Percentiles rank a stretch among this genome's conserved stretches.
phyloP scores from a whole-genome alignment of 2,888 invertebrate species.

The Catocala fraxini region DNA sequence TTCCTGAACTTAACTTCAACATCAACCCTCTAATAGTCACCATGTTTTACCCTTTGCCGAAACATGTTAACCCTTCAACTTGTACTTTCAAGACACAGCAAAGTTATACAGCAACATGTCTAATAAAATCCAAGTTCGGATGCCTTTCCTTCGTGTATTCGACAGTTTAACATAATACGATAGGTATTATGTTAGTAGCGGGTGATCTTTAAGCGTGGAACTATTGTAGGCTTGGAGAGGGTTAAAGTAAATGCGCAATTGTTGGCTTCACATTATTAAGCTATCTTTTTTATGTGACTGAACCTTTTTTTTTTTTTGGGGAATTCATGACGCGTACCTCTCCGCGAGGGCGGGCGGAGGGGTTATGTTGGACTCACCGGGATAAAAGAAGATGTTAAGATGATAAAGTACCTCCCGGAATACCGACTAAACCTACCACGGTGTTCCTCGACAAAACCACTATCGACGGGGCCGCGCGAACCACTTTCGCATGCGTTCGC shows the following conservation, averaged over 20 bases:
- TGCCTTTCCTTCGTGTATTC: conserved; percentile 14
- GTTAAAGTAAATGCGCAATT: neutral
- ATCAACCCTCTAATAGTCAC: conserved; percentile 7
- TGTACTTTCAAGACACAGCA: conserved; percentile 14
- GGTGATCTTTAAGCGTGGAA: neutral
- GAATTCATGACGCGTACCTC: no score
- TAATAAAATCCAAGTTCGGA: conserved; percentile 21
- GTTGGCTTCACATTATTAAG: no score
- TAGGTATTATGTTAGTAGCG: conserved; percentile 4
- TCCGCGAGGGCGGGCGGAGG: no score
- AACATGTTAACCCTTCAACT: conserved; percentile 19
- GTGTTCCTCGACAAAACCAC: no score
- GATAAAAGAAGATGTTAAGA: no score
- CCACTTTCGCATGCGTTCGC: no score
- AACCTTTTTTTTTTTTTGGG: no score
- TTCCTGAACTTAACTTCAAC: neutral
- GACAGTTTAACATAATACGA: conserved; percentile 11
- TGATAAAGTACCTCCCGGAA: no score
- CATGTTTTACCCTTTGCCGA: conserved; percentile 10
- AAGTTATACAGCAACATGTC: conserved; percentile 18
- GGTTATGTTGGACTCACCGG: no score
- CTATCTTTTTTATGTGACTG: no score
- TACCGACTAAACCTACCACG: no score
- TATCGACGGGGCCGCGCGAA: no score
- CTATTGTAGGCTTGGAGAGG: neutral